phyloP scores from a whole-genome alignment of 2,797 vertebrate genomes.

The Alfaro cultratus region DNA sequence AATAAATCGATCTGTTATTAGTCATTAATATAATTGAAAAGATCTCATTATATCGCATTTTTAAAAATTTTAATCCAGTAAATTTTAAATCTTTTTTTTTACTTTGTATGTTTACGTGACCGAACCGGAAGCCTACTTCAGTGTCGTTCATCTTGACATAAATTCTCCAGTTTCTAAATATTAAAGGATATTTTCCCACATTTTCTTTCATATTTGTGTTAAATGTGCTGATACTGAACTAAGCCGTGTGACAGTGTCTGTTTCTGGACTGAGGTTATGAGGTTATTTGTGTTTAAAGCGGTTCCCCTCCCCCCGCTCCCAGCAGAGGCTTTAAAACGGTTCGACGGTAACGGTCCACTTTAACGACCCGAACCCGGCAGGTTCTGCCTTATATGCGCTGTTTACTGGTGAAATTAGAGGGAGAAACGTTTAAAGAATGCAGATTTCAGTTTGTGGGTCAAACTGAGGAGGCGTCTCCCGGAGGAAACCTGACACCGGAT shows the following conservation, averaged over 20 bases:
- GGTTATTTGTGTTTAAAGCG: not conserved
- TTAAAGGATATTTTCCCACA: not conserved
- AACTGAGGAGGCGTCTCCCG: conserved; percentile 65
- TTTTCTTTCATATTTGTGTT: not conserved
- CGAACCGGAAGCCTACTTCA: conserved; percentile 1
- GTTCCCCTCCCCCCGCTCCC: conserved; percentile 69
- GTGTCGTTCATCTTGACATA: not conserved
- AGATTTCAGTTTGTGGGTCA: conserved; percentile 50
- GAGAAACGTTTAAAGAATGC: not conserved
- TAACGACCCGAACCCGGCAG: accelerated
- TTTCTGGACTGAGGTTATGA: not conserved
- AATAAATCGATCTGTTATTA: not conserved
- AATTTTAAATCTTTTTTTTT: not conserved
- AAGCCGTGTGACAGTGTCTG: not conserved
- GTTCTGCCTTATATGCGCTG: not conserved
- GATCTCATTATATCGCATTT: not conserved
- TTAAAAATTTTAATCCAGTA: not conserved
- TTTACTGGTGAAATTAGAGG: conserved; percentile 10
- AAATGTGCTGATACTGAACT: not conserved
- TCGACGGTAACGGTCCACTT: not conserved
- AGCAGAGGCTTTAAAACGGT: conserved; percentile 56
- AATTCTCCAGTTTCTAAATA: not conserved
- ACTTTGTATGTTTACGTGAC: not conserved
- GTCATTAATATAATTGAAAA: not conserved
- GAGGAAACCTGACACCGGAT: conserved; percentile 73